Evolutionary conservation across 2,888 invertebrate genomes (phyloP).

Genomic region (Dynastes grantii): DNA sequence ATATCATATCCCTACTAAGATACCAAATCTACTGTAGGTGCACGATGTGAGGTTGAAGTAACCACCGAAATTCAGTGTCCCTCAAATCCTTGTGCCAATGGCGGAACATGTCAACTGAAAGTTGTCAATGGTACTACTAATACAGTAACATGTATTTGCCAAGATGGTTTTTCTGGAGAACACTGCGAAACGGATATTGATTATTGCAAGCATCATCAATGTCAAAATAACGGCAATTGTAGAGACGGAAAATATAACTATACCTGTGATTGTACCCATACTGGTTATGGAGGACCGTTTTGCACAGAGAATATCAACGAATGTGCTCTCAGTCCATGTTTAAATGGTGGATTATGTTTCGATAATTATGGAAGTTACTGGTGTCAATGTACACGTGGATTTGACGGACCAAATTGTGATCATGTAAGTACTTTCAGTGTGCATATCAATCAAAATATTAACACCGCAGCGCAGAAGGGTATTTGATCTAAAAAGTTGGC

Average conservation of each 20-base stretch:
- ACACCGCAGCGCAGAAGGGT: neutral
- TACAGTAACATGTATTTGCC: constrained; percentile 67
- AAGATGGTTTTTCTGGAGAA: constrained; percentile 77
- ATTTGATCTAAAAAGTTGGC: too few relatives aligned
- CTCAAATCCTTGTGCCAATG: constrained; percentile 85
- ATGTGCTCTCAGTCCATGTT: constrained; percentile 80
- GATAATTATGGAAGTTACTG: constrained; percentile 87
- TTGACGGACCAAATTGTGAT: constrained; percentile 86
- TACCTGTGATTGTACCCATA: constrained; percentile 84
- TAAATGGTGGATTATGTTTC: constrained; percentile 84
- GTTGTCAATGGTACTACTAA: constrained; percentile 67
- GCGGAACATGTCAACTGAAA: constrained; percentile 82
- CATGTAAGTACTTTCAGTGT: constrained; percentile 69
- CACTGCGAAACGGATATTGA: constrained; percentile 83
- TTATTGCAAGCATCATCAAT: constrained; percentile 82
- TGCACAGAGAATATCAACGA: constrained; percentile 89
- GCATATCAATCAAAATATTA: neutral
- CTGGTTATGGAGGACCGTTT: constrained; percentile 82
- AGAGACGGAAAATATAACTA: constrained; percentile 82
- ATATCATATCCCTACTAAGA: too few relatives aligned
- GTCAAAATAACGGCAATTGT: constrained; percentile 77
- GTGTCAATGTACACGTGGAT: constrained; percentile 86
- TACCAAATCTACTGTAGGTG: constrained; percentile 67
- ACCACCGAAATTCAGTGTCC: constrained; percentile 81
- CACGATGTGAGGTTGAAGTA: constrained; percentile 82